These are phyloP conservation scores for Lasius platythorax DNA, from an alignment of 2,888 invertebrate genomes.

Conservation along the genomic window DNA sequence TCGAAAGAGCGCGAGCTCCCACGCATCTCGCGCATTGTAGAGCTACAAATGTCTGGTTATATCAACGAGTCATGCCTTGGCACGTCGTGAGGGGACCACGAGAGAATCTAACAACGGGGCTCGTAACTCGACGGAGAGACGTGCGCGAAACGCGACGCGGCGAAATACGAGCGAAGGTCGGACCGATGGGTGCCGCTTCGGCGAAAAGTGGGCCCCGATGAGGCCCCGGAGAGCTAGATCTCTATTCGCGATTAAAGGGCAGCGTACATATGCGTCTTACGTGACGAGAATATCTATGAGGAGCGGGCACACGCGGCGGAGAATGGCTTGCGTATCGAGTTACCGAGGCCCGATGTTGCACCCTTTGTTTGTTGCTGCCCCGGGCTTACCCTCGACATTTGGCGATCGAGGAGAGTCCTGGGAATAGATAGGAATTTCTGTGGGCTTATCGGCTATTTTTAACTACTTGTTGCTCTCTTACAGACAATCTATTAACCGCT, in stretches of 20 bases:
- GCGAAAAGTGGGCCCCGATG: conserved; percentile 66
- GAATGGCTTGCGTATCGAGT: conserved; percentile 69
- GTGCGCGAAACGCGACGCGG: conserved; percentile 48
- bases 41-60: background rate
- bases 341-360: conserved; percentile 62
- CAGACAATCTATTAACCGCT: conserved; percentile 22
- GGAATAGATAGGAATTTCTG: background rate
- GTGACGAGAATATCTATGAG: conserved; percentile 72
- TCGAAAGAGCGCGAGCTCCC: conserved; percentile 40
- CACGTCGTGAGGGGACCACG: background rate
- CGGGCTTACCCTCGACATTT: conserved; percentile 38
- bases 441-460: background rate
- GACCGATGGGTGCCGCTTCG: conserved; percentile 68
- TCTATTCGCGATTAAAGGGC: conserved; percentile 72
- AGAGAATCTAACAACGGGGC: conserved; percentile 17
- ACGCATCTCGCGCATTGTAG: conserved; percentile 36
- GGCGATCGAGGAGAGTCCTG: conserved; percentile 29
- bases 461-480: conserved; percentile 17
- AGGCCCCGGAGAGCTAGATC: conserved; percentile 67
- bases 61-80: conserved; percentile 39
- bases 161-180: conserved; percentile 59
- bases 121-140: conserved; percentile 32
- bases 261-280: conserved; percentile 68
- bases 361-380: conserved; percentile 60
- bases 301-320: conserved; percentile 57